These are phyloP conservation scores for Andrena marginata DNA, from an alignment of 2,888 invertebrate species.

Conservation along the genomic window DNA sequence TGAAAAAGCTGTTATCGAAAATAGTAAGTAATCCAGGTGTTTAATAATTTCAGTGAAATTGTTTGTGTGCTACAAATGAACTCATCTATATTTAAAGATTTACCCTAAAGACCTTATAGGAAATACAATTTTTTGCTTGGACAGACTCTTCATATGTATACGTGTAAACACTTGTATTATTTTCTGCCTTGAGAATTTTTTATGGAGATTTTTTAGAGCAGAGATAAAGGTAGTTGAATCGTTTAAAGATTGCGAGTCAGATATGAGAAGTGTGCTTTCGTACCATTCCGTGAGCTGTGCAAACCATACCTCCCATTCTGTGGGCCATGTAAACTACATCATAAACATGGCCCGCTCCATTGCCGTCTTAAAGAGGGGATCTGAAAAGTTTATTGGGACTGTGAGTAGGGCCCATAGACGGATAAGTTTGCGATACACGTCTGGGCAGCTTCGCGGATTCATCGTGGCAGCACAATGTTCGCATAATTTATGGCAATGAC, in stretches of 20 bases:
- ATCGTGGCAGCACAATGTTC: constrained; percentile 65
- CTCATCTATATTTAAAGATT: no score
- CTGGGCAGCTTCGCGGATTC: constrained; percentile 40
- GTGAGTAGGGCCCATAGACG: constrained; percentile 46
- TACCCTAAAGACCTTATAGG: no score
- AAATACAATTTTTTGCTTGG: no score
- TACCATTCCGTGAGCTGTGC: no score
- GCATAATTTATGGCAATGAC: constrained; percentile 78
- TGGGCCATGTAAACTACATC: not conserved
- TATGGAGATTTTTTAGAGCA: not conserved
- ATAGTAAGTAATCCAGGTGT: no score
- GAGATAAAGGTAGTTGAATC: not conserved
- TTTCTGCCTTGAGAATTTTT: no score
- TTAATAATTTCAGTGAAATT: no score
- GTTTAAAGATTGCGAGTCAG: not conserved
- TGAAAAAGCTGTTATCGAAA: no score
- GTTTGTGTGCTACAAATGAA: no score
- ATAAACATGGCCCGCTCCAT: constrained; percentile 3
- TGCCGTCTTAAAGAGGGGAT: constrained; percentile 35
- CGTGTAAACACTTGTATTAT: no score
- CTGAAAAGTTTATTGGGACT: constrained; percentile 45
- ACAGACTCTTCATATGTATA: no score
- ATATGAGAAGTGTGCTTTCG: not conserved
- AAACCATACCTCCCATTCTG: no score
- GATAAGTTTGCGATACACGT: constrained; percentile 42